These are phyloP conservation scores for Cyclophora albipunctata DNA, from an alignment of 2,888 invertebrate genomes.

Conservation along the genomic window DNA sequence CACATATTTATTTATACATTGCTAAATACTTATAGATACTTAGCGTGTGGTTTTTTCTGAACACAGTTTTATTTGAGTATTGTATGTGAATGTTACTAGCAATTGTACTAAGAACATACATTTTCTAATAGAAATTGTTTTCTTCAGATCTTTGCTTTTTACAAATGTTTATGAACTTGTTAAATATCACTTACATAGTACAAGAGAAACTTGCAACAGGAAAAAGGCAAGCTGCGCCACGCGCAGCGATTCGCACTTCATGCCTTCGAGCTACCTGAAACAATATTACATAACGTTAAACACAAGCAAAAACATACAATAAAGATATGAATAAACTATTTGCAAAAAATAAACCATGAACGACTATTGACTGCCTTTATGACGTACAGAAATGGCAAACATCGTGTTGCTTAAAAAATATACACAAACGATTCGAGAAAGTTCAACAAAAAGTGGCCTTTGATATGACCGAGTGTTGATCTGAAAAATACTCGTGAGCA, in stretches of 20 bases:
- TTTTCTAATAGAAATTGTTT: too few species aligned
- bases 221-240: conserved; percentile 59
- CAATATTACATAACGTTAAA: conserved; percentile 17
- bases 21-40: too few species aligned
- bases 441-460: conserved; percentile 25
- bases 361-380: conserved; percentile 18
- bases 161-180: too few species aligned
- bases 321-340: neutral
- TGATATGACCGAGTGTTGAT: conserved; percentile 15
- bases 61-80: too few species aligned
- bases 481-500: conserved; percentile 9
- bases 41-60: too few species aligned
- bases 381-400: conserved; percentile 3
- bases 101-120: too few species aligned
- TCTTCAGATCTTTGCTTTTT: too few species aligned
- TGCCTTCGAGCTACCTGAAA: conserved; percentile 47
- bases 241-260: conserved; percentile 62
- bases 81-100: too few species aligned
- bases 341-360: conserved; percentile 11
- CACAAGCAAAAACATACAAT: neutral
- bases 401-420: conserved; percentile 21
- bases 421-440: conserved; percentile 27
- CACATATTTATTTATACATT: too few species aligned
- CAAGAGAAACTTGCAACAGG: conserved; percentile 54
- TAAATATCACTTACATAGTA: conserved; percentile 45